phyloP scores from a whole-genome alignment of 2,888 invertebrate genomes.

The Baccha elongata region DNA sequence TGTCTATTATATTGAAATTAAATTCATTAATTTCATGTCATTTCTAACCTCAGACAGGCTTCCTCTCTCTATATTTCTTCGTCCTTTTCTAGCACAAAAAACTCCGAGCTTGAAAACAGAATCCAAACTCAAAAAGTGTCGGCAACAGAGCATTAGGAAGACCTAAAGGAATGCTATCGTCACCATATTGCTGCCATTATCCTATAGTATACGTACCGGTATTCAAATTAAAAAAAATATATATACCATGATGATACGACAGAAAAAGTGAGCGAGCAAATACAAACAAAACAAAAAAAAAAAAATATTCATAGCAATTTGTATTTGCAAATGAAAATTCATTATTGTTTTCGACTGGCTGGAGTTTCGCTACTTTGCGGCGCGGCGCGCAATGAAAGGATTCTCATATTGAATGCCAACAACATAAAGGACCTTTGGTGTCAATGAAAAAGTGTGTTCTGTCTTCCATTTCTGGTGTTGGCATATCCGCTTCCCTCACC shows the following conservation, averaged over 20 bases:
- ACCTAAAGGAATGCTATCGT: constrained; percentile 6
- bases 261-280: constrained; percentile 4
- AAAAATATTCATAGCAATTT: constrained; percentile 51
- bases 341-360: constrained; percentile 66
- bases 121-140: constrained; percentile 37
- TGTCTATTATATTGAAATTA: constrained; percentile 66
- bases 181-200: constrained; percentile 13
- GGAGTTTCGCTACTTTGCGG: neutral
- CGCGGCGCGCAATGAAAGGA: constrained; percentile 33
- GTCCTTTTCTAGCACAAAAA: neutral
- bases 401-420: constrained; percentile 8
- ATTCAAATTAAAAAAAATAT: constrained; percentile 2
- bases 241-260: constrained; percentile 14
- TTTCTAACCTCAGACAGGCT: constrained; percentile 50
- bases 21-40: constrained; percentile 70
- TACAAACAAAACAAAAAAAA: constrained; percentile 7
- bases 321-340: constrained; percentile 71
- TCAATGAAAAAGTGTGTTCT: constrained; percentile 53
- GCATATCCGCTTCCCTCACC: constrained; percentile 4
- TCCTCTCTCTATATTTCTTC: neutral
- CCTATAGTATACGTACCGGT: constrained; percentile 8
- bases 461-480: constrained; percentile 7
- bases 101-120: constrained; percentile 24
- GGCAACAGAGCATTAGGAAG: constrained; percentile 36
- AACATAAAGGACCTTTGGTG: constrained; percentile 23